phyloP scores from a whole-genome alignment of 2,113 vertebrate genomes.

The Pica pica region DNA sequence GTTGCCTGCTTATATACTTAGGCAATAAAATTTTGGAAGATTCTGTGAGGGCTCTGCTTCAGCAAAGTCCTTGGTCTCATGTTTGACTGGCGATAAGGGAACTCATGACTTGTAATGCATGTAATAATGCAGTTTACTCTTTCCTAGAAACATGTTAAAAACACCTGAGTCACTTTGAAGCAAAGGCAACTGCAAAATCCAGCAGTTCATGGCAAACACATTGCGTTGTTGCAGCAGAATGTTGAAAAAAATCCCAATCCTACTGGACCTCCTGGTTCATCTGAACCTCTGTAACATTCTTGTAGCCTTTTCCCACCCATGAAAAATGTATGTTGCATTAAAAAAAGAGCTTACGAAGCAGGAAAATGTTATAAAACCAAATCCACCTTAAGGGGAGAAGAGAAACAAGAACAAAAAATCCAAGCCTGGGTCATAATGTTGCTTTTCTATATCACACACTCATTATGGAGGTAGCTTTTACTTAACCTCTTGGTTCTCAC shows the following conservation, averaged over 20 bases:
- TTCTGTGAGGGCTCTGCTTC: neutral
- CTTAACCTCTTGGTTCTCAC: slow-evolving; percentile 61
- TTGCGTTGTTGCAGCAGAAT: neutral
- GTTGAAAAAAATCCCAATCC: neutral
- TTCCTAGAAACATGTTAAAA: neutral
- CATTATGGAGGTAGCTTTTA: slow-evolving; percentile 43
- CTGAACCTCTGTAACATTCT: neutral
- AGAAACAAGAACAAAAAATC: neutral
- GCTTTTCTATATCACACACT: neutral
- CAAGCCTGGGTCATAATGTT: neutral
- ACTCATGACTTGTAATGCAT: neutral
- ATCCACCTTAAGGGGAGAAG: neutral
- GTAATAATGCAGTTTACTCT: neutral
- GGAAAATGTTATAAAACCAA: neutral
- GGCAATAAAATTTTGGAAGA: neutral
- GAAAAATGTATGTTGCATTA: neutral
- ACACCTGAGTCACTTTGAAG: neutral
- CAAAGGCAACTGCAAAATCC: neutral
- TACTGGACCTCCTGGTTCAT: neutral
- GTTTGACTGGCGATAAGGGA: neutral
- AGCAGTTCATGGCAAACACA: neutral
- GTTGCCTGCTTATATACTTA: neutral
- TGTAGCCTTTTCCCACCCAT: neutral
- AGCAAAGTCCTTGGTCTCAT: neutral
- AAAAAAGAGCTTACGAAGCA: neutral